phyloP scores from a whole-genome alignment of 1,140 invertebrate species.

The Drosophila biarmipes region DNA sequence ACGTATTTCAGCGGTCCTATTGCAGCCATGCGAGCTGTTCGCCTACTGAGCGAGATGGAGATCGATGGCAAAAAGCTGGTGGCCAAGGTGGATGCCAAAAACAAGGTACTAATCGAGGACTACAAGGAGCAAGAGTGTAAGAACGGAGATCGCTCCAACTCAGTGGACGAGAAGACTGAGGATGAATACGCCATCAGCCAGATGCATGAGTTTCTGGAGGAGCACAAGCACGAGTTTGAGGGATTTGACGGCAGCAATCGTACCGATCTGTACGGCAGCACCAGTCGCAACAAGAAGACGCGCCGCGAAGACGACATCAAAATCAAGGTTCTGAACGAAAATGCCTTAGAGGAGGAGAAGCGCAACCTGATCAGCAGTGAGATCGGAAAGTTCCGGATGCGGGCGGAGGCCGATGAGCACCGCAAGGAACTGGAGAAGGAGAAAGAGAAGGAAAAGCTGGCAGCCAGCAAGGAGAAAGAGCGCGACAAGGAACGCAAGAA shows the following conservation, averaged over 20 bases:
- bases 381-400: conserved; percentile 98
- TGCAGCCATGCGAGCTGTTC: conserved; percentile 96
- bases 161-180: conserved; percentile 89
- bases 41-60: conserved; percentile 96
- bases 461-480: conserved; percentile 82
- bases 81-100: conserved; percentile 99
- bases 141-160: conserved; percentile 73
- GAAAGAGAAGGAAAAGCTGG: conserved; percentile 85
- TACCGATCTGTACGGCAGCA: conserved; percentile 62
- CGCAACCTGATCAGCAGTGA: conserved; percentile 97
- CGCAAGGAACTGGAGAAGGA: conserved; percentile 86
- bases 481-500: conserved; percentile 85
- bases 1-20: conserved; percentile 92
- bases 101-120: conserved; percentile 96
- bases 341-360: conserved; percentile 97
- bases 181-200: conserved; percentile 90
- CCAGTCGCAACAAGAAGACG: conserved; percentile 63
- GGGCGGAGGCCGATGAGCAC: conserved; percentile 85
- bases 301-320: conserved; percentile 84
- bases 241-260: conserved; percentile 75
- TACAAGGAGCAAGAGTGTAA: conserved; percentile 90
- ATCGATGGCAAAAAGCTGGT: conserved; percentile 97
- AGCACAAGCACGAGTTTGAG: conserved; percentile 88
- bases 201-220: conserved; percentile 91
- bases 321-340: conserved; percentile 89